Conservation (phyloP, 2,888 invertebrate species). For the Drosophila multiciliata region DNA sequence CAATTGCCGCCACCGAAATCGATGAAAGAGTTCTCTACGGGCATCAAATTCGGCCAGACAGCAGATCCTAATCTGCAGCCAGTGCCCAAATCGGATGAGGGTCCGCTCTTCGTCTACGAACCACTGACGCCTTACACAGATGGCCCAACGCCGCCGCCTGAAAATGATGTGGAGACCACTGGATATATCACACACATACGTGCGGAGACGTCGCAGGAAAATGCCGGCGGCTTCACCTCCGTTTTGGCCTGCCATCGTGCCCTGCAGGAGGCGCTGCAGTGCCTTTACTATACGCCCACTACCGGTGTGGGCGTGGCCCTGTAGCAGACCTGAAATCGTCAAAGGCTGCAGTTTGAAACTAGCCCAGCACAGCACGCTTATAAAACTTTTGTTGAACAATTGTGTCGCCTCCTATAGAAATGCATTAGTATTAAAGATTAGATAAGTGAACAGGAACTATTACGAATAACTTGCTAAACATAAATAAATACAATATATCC, state of each 20-base stretch:
- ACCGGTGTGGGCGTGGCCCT: slow-evolving; percentile 35
- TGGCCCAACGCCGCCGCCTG: slow-evolving; percentile 90
- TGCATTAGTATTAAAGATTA: slow-evolving; percentile 23
- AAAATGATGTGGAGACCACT: slow-evolving; percentile 87
- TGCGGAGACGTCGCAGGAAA: slow-evolving; percentile 89
- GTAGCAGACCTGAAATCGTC: not conserved
- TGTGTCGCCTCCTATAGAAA: slow-evolving; percentile 46
- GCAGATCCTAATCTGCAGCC: slow-evolving; percentile 88
- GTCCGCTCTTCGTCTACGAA: slow-evolving; percentile 90
- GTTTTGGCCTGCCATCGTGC: slow-evolving; percentile 93
- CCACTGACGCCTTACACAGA: slow-evolving; percentile 87
- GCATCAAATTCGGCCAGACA: slow-evolving; percentile 91
- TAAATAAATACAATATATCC: slow-evolving; percentile 1
- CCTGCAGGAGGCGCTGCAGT: slow-evolving; percentile 94
- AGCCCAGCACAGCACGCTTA: slow-evolving; percentile 57
- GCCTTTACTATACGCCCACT: slow-evolving; percentile 85
- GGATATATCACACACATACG: slow-evolving; percentile 92
- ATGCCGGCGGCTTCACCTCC: slow-evolving; percentile 94
- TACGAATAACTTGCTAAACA: not conserved
- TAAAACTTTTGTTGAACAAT: slow-evolving; percentile 59
- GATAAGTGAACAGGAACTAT: not conserved
- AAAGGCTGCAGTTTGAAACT: not conserved
- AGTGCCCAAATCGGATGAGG: slow-evolving; percentile 91
- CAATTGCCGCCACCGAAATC: slow-evolving; percentile 82
- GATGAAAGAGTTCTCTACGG: slow-evolving; percentile 92